Percentiles rank a stretch among this genome's conserved stretches.
Evolutionary conservation across 2,888 invertebrate species (phyloP).

Genomic region (Metalampra italica): DNA sequence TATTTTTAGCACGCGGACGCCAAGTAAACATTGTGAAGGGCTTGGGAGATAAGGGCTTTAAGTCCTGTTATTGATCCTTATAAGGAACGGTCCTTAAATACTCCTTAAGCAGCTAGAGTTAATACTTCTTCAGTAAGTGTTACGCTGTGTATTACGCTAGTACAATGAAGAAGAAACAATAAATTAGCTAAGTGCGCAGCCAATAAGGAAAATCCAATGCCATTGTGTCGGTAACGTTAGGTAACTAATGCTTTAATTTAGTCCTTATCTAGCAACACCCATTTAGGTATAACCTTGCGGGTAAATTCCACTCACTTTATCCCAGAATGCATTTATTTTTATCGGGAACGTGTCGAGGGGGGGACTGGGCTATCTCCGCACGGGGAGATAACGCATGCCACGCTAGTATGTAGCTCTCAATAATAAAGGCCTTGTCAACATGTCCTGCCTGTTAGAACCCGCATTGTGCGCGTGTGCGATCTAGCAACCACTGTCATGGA

Average conservation of each 20-base stretch:
- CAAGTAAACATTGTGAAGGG: conserved; percentile 26
- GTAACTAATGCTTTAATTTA: conserved; percentile 21
- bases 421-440: conserved; percentile 38
- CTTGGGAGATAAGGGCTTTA: neutral
- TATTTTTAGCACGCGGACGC: conserved; percentile 36
- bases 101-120: neutral
- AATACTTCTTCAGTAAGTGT: no score
- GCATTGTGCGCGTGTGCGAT: conserved; percentile 12
- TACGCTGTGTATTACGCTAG: no score
- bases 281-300: conserved; percentile 14
- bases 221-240: conserved; percentile 21
- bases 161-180: neutral
- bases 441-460: conserved; percentile 25
- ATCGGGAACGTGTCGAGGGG: conserved; percentile 21
- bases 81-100: neutral
- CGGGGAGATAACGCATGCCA: conserved; percentile 34
- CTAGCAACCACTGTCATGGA: conserved; percentile 15
- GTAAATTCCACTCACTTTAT: conserved; percentile 19
- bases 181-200: conserved; percentile 4
- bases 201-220: conserved; percentile 27
- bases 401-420: conserved; percentile 31
- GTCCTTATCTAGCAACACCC: conserved; percentile 19
- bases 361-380: conserved; percentile 39
- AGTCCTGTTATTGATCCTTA: neutral
- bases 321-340: conserved; percentile 22